Conservation (phyloP, 2,113 vertebrate genomes). For the Lamprotornis superbus region DNA sequence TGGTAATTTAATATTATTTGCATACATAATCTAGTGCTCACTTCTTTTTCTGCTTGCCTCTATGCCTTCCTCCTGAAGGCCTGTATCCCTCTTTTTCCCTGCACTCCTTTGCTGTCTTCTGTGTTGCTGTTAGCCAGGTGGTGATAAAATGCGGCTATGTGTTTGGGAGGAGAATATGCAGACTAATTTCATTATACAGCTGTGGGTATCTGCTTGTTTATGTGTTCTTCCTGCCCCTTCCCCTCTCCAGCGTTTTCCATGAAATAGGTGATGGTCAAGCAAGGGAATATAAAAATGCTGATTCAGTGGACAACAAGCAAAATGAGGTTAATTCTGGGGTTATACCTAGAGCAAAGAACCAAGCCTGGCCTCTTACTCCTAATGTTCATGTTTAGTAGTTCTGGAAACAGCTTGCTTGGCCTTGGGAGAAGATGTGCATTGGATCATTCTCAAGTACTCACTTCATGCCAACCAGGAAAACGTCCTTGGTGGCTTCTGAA, state of each 20-base stretch:
- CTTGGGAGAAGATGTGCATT: background rate
- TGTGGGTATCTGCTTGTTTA: background rate
- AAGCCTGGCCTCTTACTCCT: background rate
- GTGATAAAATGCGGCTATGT: background rate
- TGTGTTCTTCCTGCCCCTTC: background rate
- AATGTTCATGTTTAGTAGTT: background rate
- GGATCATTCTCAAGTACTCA: background rate
- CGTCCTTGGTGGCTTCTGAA: background rate
- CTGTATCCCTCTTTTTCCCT: background rate
- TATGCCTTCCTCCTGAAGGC: background rate
- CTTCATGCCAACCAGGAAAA: background rate
- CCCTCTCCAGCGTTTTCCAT: background rate
- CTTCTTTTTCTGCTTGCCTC: background rate
- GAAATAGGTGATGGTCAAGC: background rate
- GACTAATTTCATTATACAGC: background rate
- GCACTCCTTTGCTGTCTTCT: background rate
- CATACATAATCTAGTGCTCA: rapidly evolving
- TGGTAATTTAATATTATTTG: background rate
- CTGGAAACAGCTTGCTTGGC: background rate
- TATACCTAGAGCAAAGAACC: background rate
- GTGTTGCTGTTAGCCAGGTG: background rate
- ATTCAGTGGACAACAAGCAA: background rate
- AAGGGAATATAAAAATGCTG: background rate
- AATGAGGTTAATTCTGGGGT: background rate
- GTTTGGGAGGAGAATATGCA: background rate